A percentile compares a stretch with the other conserved stretches of the same genome.
phyloP scores from a whole-genome alignment of 2,797 vertebrate species.

The Gadopsis bispinosus region DNA sequence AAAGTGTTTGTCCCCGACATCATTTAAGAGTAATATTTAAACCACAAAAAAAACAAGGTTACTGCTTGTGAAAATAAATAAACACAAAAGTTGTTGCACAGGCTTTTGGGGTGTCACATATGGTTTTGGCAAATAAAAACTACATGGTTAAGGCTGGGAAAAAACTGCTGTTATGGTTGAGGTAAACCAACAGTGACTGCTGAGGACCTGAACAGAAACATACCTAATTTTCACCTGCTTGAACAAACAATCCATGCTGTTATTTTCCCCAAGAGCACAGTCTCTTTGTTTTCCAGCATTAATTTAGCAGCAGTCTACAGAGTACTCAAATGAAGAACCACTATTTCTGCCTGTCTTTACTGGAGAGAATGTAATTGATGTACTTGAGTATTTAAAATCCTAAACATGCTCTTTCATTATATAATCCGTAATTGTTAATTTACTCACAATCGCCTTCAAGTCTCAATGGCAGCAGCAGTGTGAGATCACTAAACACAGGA shows the following conservation, averaged over 20 bases:
- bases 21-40: no score
- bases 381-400: conserved; percentile 17
- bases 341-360: conserved; percentile 9
- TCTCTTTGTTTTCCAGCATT: conserved; percentile 23
- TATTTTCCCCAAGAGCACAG: conserved; percentile 17
- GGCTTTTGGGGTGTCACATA: no score
- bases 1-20: no score
- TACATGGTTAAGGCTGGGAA: background rate
- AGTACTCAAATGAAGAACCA: conserved; percentile 14
- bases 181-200: background rate
- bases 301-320: conserved; percentile 21
- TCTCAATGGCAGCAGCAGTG: conserved; percentile 26
- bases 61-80: no score
- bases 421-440: conserved; percentile 59
- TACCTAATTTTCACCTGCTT: conserved; percentile 30
- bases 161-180: conserved; percentile 12
- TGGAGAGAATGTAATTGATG: background rate
- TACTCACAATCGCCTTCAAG: conserved; percentile 47
- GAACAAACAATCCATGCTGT: conserved; percentile 4
- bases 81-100: no score
- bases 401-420: conserved; percentile 12
- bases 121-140: background rate
- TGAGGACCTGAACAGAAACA: background rate
- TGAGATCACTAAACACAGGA: conserved; percentile 59
- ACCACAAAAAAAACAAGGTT: no score